phyloP scores from a whole-genome alignment of 2,888 invertebrate genomes.

The Orchestes rusci region DNA sequence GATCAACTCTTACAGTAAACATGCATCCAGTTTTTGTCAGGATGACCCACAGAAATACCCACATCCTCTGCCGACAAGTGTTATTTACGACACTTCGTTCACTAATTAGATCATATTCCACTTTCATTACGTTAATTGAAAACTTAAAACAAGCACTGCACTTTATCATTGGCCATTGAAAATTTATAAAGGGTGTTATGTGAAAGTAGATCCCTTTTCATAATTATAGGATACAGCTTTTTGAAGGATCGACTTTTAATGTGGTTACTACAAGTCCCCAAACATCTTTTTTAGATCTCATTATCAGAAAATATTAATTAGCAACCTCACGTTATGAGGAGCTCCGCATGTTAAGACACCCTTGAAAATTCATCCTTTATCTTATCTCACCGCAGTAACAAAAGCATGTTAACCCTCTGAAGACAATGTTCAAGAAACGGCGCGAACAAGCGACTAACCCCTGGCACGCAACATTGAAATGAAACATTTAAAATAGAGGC shows the following conservation, averaged over 20 bases:
- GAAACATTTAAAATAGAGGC: constrained; percentile 41
- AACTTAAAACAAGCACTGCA: constrained; percentile 30
- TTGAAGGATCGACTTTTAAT: too few species aligned
- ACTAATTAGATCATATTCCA: constrained; percentile 34
- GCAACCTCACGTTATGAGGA: too few species aligned
- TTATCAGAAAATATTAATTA: too few species aligned
- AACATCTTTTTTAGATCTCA: too few species aligned
- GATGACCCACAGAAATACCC: too few species aligned
- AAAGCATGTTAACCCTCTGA: too few species aligned
- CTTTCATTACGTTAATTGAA: constrained; percentile 35
- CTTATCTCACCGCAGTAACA: too few species aligned
- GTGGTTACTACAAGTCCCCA: too few species aligned
- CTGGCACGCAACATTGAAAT: constrained; percentile 20
- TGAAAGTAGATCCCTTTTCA: constrained; percentile 15
- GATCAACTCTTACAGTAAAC: too few species aligned
- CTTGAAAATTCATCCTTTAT: too few species aligned
- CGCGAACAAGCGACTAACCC: constrained; percentile 24
- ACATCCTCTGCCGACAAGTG: constrained; percentile 10
- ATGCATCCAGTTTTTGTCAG: too few species aligned
- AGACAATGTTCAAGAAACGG: constrained; percentile 20
- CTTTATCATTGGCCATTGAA: constrained; percentile 22
- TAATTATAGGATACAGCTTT: constrained; percentile 21
- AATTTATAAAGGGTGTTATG: constrained; percentile 15
- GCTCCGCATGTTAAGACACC: too few species aligned
- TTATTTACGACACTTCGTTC: constrained; percentile 31